Percentiles rank a stretch among this genome's conserved stretches.
Conservation (phyloP, 2,113 vertebrate species). For the Nicator chloris region DNA sequence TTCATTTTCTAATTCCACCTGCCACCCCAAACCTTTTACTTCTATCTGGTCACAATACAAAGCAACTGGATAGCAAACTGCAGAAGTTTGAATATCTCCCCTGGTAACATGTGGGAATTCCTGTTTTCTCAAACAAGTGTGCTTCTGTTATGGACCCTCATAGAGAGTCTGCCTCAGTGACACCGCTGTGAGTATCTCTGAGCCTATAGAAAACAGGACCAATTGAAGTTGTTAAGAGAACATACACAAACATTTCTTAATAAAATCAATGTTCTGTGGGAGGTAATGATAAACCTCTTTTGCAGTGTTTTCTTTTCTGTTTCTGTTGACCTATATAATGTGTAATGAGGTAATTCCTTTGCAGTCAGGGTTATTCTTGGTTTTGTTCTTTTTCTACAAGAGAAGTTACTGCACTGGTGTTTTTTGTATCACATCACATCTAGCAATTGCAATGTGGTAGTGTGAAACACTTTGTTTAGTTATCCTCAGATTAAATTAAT, state of each 20-base stretch:
- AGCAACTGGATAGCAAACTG: neutral
- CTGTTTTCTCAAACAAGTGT: neutral
- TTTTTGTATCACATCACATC: neutral
- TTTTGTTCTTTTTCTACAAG: neutral
- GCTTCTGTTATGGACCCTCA: neutral
- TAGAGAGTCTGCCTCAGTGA: neutral
- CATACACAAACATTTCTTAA: neutral
- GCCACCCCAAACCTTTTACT: neutral
- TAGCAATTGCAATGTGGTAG: neutral
- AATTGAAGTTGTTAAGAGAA: neutral
- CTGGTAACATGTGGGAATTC: neutral
- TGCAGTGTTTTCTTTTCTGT: neutral
- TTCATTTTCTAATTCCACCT: constrained; percentile 7
- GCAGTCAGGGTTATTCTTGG: neutral
- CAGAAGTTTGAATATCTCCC: neutral
- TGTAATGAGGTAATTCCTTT: neutral
- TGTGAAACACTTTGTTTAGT: neutral
- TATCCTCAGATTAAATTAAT: neutral
- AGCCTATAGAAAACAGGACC: neutral
- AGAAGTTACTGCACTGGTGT: neutral
- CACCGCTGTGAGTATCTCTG: neutral
- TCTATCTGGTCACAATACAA: neutral
- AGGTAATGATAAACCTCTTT: neutral
- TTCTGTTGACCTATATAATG: neutral
- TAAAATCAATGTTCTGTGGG: neutral